Conservation (phyloP, 2,888 invertebrate genomes). For the Conops quadrifasciatus region DNA sequence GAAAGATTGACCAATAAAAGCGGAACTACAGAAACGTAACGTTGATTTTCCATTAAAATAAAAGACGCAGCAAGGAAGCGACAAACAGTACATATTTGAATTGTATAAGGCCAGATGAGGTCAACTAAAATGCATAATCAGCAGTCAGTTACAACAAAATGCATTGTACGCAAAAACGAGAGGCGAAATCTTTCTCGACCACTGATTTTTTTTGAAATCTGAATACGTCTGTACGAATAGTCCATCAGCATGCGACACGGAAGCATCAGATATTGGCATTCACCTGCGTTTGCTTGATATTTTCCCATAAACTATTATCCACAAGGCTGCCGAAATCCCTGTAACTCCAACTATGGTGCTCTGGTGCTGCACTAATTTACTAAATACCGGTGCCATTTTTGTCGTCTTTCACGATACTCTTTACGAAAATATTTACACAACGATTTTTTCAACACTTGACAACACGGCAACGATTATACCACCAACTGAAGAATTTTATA, state of each 20-base stretch:
- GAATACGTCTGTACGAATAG: not conserved
- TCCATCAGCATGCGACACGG: not conserved
- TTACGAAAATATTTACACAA: too few species aligned
- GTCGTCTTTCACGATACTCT: too few species aligned
- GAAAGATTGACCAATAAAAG: not conserved
- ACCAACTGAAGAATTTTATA: not conserved
- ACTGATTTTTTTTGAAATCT: too few species aligned
- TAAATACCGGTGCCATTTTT: conserved; percentile 78
- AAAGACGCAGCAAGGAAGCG: not conserved
- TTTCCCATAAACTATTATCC: conserved; percentile 69
- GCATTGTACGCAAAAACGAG: too few species aligned
- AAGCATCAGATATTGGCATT: conserved; percentile 38
- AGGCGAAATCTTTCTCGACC: too few species aligned
- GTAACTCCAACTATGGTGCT: conserved; percentile 71
- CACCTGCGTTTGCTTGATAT: conserved; percentile 67
- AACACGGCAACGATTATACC: not conserved
- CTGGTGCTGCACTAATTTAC: conserved; percentile 76
- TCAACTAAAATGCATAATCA: too few species aligned
- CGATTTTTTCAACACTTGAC: too few species aligned
- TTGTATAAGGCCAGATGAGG: not conserved
- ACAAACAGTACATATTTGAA: not conserved
- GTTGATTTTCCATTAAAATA: not conserved
- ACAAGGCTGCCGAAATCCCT: conserved; percentile 71
- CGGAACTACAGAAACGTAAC: not conserved
- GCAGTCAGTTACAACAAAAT: too few species aligned